These are phyloP conservation scores for Notodonta ziczac DNA, from an alignment of 2,888 invertebrate genomes.

Conservation along the genomic window DNA sequence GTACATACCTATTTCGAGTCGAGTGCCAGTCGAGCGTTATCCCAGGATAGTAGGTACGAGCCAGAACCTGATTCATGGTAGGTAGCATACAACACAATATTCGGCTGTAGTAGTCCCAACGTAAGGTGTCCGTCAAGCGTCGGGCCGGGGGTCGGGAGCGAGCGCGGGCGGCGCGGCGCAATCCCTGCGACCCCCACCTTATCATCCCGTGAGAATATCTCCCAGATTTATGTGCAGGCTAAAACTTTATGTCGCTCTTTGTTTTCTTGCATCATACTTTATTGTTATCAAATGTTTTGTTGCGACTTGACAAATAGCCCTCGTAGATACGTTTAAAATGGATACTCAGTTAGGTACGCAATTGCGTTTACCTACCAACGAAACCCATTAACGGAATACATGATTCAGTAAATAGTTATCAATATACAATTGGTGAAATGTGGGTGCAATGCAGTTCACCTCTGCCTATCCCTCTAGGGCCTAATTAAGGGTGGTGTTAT, in stretches of 20 bases:
- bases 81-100: not conserved
- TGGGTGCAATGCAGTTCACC: too few relatives aligned
- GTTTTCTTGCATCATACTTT: conserved; percentile 62
- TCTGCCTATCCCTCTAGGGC: too few relatives aligned
- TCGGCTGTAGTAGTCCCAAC: not conserved
- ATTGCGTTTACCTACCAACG: too few relatives aligned
- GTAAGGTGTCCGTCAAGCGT: not conserved
- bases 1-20: too few relatives aligned
- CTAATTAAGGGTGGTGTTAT: too few relatives aligned
- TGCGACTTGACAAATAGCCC: not conserved
- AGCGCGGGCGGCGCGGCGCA: conserved; percentile 20
- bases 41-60: too few relatives aligned
- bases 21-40: too few relatives aligned
- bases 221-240: conserved; percentile 78
- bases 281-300: conserved; percentile 51
- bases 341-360: too few relatives aligned
- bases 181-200: conserved; percentile 63
- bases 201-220: conserved; percentile 82
- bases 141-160: conserved; percentile 9
- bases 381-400: too few relatives aligned
- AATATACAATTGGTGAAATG: too few relatives aligned
- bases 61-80: too few relatives aligned
- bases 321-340: not conserved
- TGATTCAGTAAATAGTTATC: too few relatives aligned
- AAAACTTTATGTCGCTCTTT: conserved; percentile 80